These are phyloP conservation scores for Caranx melampygus DNA, from an alignment of 2,113 vertebrate genomes.

Conservation along the genomic window DNA sequence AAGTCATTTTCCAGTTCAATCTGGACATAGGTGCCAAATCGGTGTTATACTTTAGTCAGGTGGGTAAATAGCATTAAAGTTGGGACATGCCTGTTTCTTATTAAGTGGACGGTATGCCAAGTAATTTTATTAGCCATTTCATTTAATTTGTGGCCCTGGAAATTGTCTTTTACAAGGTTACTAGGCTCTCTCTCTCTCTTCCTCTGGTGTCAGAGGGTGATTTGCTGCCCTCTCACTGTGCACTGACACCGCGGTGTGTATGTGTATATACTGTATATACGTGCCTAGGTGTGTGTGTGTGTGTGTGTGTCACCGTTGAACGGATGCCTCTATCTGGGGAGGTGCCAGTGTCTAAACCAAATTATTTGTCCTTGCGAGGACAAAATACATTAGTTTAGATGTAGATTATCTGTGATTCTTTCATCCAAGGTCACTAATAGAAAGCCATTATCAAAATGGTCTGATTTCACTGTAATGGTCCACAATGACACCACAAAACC, in stretches of 20 bases:
- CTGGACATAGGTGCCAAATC: constrained; percentile 97
- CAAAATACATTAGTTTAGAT: constrained; percentile 79
- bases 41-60: constrained; percentile 92
- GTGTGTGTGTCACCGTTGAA: constrained; percentile 41
- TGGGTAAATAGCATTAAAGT: constrained; percentile 96
- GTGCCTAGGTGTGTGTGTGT: constrained; percentile 21
- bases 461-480: constrained; percentile 77
- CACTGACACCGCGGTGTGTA: constrained; percentile 63
- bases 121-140: constrained; percentile 81
- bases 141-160: constrained; percentile 75
- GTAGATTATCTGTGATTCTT: constrained; percentile 79
- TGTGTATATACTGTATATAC: neutral
- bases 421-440: constrained; percentile 79
- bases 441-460: constrained; percentile 81
- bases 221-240: constrained; percentile 65
- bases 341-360: constrained; percentile 70
- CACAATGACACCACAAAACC: constrained; percentile 76
- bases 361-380: constrained; percentile 76
- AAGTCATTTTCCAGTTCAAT: constrained; percentile 98
- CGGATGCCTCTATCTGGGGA: constrained; percentile 65
- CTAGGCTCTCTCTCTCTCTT: constrained; percentile 50
- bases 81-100: constrained; percentile 74
- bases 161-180: constrained; percentile 81
- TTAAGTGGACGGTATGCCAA: constrained; percentile 70
- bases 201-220: constrained; percentile 66